Conservation (phyloP, 2,797 vertebrate species). For the Merluccius polli region DNA sequence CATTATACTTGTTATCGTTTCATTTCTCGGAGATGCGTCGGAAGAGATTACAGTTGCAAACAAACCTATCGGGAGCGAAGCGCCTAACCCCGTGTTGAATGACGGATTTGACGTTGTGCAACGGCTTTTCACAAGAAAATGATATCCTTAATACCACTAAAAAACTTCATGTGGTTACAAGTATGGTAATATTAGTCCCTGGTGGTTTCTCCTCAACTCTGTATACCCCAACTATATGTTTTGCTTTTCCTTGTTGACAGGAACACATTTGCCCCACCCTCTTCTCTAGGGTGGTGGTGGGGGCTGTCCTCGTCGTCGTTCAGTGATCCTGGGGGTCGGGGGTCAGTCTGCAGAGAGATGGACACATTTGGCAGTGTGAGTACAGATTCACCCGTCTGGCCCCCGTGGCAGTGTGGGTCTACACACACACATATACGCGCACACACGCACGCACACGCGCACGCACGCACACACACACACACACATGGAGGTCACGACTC, state of each 20-base stretch:
- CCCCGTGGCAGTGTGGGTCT: conserved; percentile 30
- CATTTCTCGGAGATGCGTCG: conserved; percentile 54
- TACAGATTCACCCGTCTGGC: conserved; percentile 55
- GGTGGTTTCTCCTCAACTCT: background rate
- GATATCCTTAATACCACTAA: conserved; percentile 19
- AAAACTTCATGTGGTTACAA: conserved; percentile 23
- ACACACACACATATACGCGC: background rate
- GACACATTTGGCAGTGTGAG: conserved; percentile 69
- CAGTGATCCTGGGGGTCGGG: background rate
- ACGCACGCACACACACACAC: background rate
- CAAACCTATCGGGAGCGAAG: conserved; percentile 33
- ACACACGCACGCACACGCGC: too few relatives aligned
- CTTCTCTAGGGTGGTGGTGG: background rate
- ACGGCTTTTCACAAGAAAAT: conserved; percentile 28
- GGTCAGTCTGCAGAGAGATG: conserved; percentile 54
- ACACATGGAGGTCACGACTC: conserved; percentile 53
- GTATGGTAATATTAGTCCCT: conserved; percentile 13
- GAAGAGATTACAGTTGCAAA: conserved; percentile 59
- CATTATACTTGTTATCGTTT: conserved; percentile 46
- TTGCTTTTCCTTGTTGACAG: background rate
- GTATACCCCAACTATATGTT: background rate
- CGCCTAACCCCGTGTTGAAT: conserved; percentile 17
- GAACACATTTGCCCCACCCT: background rate
- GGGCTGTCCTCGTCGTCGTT: background rate
- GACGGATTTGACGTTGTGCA: conserved; percentile 29